Evolutionary conservation across 1,140 invertebrate genomes (phyloP).

Genomic region (Pomacea maculata): DNA sequence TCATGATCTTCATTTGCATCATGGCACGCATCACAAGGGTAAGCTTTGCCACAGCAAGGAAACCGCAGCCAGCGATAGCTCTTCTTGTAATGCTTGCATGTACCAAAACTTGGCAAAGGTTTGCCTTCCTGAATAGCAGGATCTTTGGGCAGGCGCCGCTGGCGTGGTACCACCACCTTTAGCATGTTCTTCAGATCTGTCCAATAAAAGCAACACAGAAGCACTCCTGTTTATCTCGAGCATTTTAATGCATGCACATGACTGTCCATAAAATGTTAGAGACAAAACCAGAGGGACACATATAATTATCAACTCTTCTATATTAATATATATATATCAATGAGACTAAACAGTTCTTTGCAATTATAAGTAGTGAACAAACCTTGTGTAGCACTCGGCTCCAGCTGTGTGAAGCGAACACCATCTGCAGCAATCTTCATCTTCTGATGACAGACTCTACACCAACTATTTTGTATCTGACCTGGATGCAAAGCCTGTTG

Average conservation of each 20-base stretch:
- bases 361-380: background rate
- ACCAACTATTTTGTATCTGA: conserved; percentile 50
- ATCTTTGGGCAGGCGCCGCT: conserved; percentile 41
- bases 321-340: too few species aligned
- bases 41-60: conserved; percentile 66
- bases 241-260: background rate
- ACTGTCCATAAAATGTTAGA: background rate
- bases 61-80: conserved; percentile 67
- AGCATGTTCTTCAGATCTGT: conserved; percentile 33
- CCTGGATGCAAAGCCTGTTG: conserved; percentile 52
- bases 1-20: conserved; percentile 65
- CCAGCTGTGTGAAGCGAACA: conserved; percentile 50
- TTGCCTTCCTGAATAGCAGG: conserved; percentile 62
- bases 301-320: background rate
- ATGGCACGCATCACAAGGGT: conserved; percentile 67
- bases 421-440: conserved; percentile 54
- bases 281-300: background rate
- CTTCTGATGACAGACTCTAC: conserved; percentile 55
- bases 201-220: conserved; percentile 9
- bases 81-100: conserved; percentile 67
- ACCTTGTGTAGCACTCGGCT: conserved; percentile 35
- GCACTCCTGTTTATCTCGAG: background rate
- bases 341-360: too few species aligned
- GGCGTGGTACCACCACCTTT: conserved; percentile 29
- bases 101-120: conserved; percentile 62